Conservation (phyloP, 2,888 invertebrate species). For the Zootermopsis nevadensis region DNA sequence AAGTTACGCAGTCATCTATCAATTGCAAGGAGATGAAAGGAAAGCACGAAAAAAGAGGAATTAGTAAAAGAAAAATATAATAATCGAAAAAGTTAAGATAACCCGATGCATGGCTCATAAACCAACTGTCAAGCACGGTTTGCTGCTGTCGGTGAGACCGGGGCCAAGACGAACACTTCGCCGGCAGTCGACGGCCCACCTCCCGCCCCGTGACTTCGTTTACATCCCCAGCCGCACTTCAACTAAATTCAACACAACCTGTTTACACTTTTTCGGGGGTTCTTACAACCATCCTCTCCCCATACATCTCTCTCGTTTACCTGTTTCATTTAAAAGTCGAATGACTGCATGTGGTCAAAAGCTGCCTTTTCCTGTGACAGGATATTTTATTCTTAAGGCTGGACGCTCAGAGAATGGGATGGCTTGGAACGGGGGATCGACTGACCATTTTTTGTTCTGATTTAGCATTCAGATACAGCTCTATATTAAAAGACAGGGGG, state of each 20-base stretch:
- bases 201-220: constrained; percentile 1
- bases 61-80: constrained; percentile 5
- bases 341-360: constrained; percentile 45
- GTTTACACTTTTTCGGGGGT: not conserved
- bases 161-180: not conserved
- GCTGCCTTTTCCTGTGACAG: constrained; percentile 42
- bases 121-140: constrained; percentile 13
- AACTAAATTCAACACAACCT: constrained; percentile 1
- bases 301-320: constrained; percentile 4
- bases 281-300: constrained; percentile 1
- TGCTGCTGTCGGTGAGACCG: not conserved
- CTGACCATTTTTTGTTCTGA: too few species aligned
- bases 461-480: too few species aligned
- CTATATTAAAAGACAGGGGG: too few species aligned
- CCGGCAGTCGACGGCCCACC: constrained; percentile 4
- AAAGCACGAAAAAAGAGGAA: not conserved
- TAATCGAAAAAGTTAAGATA: not conserved
- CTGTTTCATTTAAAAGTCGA: constrained; percentile 46
- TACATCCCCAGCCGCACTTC: not conserved
- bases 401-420: not conserved
- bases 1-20: not conserved
- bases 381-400: constrained; percentile 43
- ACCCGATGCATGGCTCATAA: not conserved
- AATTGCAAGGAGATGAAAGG: not conserved
- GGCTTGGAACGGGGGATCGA: not conserved